Evolutionary conservation across 2,888 invertebrate genomes (phyloP).

Genomic region (Eutolmus rufibarbis): DNA sequence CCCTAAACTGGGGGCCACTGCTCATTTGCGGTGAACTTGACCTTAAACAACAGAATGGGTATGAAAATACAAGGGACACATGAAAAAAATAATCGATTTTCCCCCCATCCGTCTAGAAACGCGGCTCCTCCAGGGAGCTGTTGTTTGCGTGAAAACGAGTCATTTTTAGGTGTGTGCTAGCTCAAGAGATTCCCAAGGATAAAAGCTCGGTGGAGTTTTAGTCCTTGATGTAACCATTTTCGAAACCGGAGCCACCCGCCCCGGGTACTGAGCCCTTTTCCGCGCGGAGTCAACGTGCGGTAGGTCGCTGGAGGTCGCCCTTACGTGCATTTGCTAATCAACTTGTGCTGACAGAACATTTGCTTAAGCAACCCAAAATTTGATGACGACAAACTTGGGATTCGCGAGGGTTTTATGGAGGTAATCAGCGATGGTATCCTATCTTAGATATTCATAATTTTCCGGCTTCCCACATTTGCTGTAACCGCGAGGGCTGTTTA

Average conservation of each 20-base stretch:
- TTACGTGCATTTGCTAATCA: neutral
- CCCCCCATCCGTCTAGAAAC: neutral
- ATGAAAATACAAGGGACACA: neutral
- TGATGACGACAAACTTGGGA: neutral
- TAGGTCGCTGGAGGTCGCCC: conserved; percentile 3
- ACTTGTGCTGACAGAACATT: neutral
- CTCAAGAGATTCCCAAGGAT: conserved; percentile 26
- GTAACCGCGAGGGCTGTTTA: neutral
- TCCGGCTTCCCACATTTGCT: neutral
- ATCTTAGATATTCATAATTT: neutral
- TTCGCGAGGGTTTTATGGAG: neutral
- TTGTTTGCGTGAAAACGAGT: neutral
- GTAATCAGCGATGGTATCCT: neutral
- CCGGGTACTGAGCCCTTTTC: neutral
- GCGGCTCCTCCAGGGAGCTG: neutral
- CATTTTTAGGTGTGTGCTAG: conserved; percentile 1
- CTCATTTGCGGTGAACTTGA: conserved; percentile 2
- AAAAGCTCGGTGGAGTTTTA: neutral
- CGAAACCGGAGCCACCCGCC: neutral
- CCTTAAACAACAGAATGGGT: neutral
- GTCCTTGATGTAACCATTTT: conserved; percentile 2
- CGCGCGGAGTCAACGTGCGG: neutral
- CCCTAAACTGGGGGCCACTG: neutral
- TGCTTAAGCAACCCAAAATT: neutral
- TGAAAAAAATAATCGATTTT: neutral